Conservation (phyloP, 1,140 invertebrate genomes). For the Zaprionus camerounensis region DNA sequence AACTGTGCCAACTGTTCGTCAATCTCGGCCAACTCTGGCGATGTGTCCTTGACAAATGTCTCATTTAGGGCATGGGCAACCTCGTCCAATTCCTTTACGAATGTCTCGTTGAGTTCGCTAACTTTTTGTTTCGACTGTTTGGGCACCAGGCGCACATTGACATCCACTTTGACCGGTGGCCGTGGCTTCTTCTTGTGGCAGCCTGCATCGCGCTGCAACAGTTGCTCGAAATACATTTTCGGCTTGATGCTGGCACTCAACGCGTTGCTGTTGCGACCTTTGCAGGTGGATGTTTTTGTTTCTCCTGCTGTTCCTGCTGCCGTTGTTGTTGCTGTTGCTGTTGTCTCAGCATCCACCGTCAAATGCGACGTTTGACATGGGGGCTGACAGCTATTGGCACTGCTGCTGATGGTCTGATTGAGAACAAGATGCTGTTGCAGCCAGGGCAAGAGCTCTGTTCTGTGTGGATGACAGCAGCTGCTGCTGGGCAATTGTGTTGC, state of each 20-base stretch:
- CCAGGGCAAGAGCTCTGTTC: conserved; percentile 83
- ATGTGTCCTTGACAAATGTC: conserved; percentile 63
- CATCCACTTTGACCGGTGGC: conserved; percentile 89
- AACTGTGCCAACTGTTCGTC: conserved; percentile 60
- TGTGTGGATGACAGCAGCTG: conserved; percentile 57
- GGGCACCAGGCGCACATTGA: conserved; percentile 90
- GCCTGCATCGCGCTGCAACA: conserved; percentile 58
- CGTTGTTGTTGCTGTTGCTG: conserved; percentile 37
- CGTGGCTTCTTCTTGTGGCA: conserved; percentile 65
- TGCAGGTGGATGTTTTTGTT: conserved; percentile 39
- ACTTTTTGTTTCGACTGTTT: conserved; percentile 83
- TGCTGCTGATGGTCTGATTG: conserved; percentile 72
- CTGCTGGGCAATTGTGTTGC: conserved; percentile 6
- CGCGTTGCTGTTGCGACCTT: conserved; percentile 62
- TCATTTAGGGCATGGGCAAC: conserved; percentile 64
- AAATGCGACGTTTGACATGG: conserved; percentile 72
- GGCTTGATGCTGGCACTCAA: conserved; percentile 68
- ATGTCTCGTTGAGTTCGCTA: conserved; percentile 55
- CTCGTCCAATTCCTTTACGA: conserved; percentile 65
- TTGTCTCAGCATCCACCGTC: conserved; percentile 72
- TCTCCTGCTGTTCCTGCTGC: conserved; percentile 16
- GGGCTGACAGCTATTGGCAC: conserved; percentile 62
- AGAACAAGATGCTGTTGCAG: conserved; percentile 84
- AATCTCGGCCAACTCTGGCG: conserved; percentile 59
- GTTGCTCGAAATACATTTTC: conserved; percentile 66